Evolutionary conservation across 2,113 vertebrate species (phyloP), one percentile per base, ranked within the genome.

Genomic region (Sylvia atricapilla): DNA sequence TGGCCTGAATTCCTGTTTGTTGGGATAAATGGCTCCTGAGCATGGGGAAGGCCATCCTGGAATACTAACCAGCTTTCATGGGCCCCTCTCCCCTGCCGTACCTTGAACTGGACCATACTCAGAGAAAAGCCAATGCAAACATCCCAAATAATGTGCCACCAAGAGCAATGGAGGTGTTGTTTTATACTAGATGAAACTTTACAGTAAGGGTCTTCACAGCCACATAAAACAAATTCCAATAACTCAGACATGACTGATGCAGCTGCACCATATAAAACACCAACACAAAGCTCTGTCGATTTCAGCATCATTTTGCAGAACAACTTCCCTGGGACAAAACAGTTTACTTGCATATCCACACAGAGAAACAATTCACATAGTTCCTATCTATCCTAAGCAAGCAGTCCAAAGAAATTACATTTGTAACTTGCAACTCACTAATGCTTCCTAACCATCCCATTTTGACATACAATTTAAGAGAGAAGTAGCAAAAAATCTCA

Each of bases 371-470:
- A 74, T 0, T 2, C 69, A 47, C 25, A n/a, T 10, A 5, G 35
- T 13, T 24, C 33, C 37, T 43, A 84, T 28, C 10, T 16, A 39
- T 13, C 39, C 52, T 59, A 37, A 77, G 33, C 28, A 56, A 60
- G 15, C 31, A 67, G 16, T 16, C 13, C 67, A 59, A 55, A 56
- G 44, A 60, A 44, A 90, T 3, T 0, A 18, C 0, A 0, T 2
- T 21, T 41, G n/a, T 25, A 30, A 70, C 31, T 58, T 79, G 47
- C 28, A 79, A 70, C 23, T 79, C 35, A 35, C 31, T 67, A 62
- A 49, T 15, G 39, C 17, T 79, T 88, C 67, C 62, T 58, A 88
- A 72, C 6, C 41, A 59, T 43, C 15, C 10, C 25, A 59, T 70
- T 74, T 6, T 58, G 17, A 67, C 18, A 46, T 15, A 43, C 11